Conservation (phyloP, 2,113 vertebrate species). For the Saimiri boliviensis region DNA sequence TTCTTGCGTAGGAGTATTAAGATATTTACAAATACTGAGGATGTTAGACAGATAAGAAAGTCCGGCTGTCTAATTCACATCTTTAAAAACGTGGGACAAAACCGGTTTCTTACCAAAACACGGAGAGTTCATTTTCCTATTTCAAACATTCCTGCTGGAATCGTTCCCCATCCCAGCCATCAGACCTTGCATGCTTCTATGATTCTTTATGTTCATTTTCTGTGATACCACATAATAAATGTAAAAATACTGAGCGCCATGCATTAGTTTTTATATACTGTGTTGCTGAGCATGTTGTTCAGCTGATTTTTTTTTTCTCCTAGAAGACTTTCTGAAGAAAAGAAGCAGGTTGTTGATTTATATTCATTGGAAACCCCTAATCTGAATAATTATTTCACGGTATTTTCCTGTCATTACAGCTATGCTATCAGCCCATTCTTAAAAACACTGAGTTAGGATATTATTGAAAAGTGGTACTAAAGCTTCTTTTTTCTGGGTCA, state of each 20-base stretch:
- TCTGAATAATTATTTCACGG: accelerated
- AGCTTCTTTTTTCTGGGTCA: background rate
- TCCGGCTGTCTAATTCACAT: background rate
- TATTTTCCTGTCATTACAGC: background rate
- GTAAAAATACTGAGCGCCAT: accelerated
- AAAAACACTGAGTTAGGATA: accelerated
- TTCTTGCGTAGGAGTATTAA: background rate
- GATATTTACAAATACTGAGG: background rate
- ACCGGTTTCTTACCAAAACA: background rate
- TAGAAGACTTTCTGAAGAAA: background rate
- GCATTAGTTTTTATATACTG: accelerated
- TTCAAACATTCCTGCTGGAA: background rate
- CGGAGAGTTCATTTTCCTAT: background rate
- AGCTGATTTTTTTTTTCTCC: background rate
- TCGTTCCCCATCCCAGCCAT: background rate
- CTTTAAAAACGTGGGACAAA: background rate
- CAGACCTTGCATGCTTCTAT: accelerated
- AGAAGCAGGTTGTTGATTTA: background rate
- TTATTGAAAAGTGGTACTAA: background rate
- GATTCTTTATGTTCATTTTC: too few relatives aligned
- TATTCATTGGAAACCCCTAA: accelerated
- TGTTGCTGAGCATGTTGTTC: accelerated
- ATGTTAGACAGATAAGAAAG: background rate
- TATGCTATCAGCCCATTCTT: accelerated
- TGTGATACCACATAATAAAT: accelerated